Evolutionary conservation across 2,797 vertebrate species (phyloP).

Genomic region (Rhinella marina): DNA sequence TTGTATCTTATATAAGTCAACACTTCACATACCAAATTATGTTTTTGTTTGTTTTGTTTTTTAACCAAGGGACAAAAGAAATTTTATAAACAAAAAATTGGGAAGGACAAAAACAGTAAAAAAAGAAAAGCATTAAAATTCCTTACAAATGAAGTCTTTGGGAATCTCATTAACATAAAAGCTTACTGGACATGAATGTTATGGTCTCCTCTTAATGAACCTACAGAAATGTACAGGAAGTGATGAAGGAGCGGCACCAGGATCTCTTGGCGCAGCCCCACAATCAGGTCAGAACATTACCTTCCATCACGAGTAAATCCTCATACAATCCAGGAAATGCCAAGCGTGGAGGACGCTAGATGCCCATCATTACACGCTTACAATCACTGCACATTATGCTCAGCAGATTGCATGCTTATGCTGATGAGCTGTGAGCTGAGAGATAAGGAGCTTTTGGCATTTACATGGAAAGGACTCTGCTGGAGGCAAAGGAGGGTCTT

Average conservation of each 20-base stretch:
- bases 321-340: constrained; percentile 29
- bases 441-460: constrained; percentile 77
- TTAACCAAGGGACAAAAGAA: no score
- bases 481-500: constrained; percentile 46
- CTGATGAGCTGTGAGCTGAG: constrained; percentile 76
- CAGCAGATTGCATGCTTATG: constrained; percentile 70
- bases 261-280: background rate
- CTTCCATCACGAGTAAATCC: constrained; percentile 71
- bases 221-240: constrained; percentile 8
- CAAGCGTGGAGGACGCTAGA: background rate
- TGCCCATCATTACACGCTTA: constrained; percentile 36
- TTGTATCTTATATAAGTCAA: background rate
- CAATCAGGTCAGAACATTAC: constrained; percentile 65
- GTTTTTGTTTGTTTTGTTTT: no score
- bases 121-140: background rate
- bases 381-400: constrained; percentile 48
- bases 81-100: no score
- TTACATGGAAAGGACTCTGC: constrained; percentile 70
- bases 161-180: constrained; percentile 19
- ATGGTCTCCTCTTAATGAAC: background rate
- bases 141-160: background rate
- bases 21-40: no score
- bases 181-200: constrained; percentile 28
- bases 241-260: background rate
- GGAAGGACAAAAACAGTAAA: no score